Evolutionary conservation across 2,113 vertebrate species (phyloP).

Genomic region (Neomonachus schauinslandi): DNA sequence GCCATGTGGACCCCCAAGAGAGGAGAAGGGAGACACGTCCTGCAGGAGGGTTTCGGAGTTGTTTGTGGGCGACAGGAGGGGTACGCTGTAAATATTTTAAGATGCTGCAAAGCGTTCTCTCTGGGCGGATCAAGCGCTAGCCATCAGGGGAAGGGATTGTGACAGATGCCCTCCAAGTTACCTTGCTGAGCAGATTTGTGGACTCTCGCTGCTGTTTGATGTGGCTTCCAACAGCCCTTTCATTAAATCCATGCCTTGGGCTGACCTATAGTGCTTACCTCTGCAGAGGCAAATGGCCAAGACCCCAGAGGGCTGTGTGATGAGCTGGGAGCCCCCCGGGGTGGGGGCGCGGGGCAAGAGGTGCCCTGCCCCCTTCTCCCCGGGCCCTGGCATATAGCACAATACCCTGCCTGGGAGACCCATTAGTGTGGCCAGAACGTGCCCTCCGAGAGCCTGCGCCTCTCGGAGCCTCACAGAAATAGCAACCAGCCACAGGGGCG

Average conservation of each 20-base stretch:
- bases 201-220: conserved; percentile 59
- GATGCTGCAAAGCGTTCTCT: neutral
- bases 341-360: neutral
- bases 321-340: neutral
- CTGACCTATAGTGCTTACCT: neutral
- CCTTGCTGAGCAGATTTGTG: conserved; percentile 64
- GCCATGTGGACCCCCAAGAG: neutral
- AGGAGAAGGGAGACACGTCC: neutral
- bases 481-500: neutral
- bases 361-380: neutral
- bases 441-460: neutral
- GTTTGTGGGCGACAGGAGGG: neutral
- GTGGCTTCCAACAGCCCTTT: conserved; percentile 65
- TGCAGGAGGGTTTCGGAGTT: neutral
- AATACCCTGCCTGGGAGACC: conserved; percentile 28
- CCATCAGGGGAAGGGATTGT: neutral
- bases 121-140: neutral
- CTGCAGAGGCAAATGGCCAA: conserved; percentile 45
- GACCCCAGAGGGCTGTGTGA: conserved; percentile 55
- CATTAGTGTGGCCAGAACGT: conserved; percentile 59
- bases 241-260: conserved; percentile 58
- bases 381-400: neutral
- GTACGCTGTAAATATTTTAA: neutral
- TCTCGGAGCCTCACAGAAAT: conserved; percentile 26
- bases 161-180: conserved; percentile 61